Evolutionary conservation across 1,140 invertebrate species (phyloP), one percentile per base, ranked within the genome.

Genomic region (Pararge aegeria): DNA sequence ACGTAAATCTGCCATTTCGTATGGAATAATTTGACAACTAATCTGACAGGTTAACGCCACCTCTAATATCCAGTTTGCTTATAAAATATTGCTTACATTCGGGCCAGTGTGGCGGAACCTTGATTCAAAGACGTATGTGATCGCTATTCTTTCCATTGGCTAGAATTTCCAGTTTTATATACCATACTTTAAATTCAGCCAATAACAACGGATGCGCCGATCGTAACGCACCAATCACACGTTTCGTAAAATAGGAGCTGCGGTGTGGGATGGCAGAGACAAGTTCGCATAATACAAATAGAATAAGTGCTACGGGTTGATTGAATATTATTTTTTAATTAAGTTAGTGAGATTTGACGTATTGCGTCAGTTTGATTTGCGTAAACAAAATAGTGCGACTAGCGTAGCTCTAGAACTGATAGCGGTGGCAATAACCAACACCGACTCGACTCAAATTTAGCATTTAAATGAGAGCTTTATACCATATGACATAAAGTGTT

Each of bases 351-450:
- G 71, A 80, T 73, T 71, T 76, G 74, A 75, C 59, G 67, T 73
- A 69, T 77, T 73, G 64, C 63, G 70, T 76, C 70, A 70, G 75
- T 83, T 85, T 80, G 77, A 80, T 85, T 87, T 85, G 80, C 74
- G 70, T 73, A 79, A 70, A 77, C 75, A 77, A 61, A 12, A 4
- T n/a, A 34, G 30, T 34, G 30, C 30, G 30, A 1, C 12, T 12
- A 34, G 3, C 1, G 7, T n/a, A 34, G 12, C 30, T 34, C 7
- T 12, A 34, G 30, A 34, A 10, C 10, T 34, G 30, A 7, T 27
- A 27, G 27, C 27, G 27, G 27, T 9, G 27, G 5, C 10, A 27
- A 5, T 27, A 27, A 24, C 2, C 29, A 30, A 5, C 10, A 30
- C 5, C 5, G 5, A 24, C 24, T 24, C 24, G 24, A 4, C 2